phyloP scores from a whole-genome alignment of 2,888 invertebrate species.

The Meiosimyza decipiens region DNA sequence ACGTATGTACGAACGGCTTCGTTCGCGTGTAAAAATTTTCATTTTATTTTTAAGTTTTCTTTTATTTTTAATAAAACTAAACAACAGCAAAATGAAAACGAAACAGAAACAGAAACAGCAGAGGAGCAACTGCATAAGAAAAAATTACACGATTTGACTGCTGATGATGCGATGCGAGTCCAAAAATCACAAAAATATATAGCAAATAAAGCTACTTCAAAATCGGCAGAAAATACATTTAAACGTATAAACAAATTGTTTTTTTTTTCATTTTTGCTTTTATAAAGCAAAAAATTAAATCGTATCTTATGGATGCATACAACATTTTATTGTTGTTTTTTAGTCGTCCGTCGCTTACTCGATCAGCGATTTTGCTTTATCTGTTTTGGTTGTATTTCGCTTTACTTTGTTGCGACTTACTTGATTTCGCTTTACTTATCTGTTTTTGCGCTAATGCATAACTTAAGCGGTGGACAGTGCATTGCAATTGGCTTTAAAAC shows the following conservation, averaged over 20 bases:
- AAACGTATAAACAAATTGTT: slow-evolving; percentile 32
- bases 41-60: background rate
- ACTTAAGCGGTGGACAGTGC: too few relatives aligned
- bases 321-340: slow-evolving; percentile 18
- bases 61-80: background rate
- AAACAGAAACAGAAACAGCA: background rate
- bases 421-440: background rate
- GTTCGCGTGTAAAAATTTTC: too few relatives aligned
- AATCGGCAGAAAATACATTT: slow-evolving; percentile 4
- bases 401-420: background rate
- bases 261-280: background rate
- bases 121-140: background rate
- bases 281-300: slow-evolving; percentile 39
- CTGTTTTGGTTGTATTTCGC: background rate
- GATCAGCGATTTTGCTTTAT: background rate
- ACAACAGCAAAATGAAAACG: slow-evolving; percentile 7
- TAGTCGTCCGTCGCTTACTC: background rate
- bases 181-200: slow-evolving; percentile 14
- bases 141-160: too few relatives aligned
- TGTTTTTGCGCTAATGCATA: background rate
- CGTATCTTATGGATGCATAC: slow-evolving; percentile 36
- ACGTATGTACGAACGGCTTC: too few relatives aligned
- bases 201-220: slow-evolving; percentile 35
- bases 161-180: slow-evolving; percentile 6
- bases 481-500: too few relatives aligned